Evolutionary conservation across 2,888 invertebrate genomes (phyloP).

Genomic region (Lottia scabra): DNA sequence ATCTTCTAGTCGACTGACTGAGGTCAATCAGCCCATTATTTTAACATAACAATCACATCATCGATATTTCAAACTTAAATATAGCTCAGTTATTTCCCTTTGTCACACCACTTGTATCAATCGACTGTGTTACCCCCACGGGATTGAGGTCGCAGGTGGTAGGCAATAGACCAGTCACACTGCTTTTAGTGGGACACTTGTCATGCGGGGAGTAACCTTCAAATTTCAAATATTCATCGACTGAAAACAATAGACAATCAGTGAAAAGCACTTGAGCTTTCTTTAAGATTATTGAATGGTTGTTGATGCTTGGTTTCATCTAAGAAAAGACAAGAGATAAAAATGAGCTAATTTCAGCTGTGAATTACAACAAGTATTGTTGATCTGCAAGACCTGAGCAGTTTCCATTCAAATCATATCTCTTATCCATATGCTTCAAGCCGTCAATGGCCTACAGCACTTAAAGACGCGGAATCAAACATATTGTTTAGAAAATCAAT

Average conservation of each 20-base stretch:
- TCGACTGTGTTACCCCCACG: background rate
- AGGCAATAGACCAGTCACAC: background rate
- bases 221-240: background rate
- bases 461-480: conserved; percentile 1
- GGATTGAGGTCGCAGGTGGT: conserved; percentile 3
- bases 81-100: background rate
- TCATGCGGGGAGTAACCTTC: conserved; percentile 1
- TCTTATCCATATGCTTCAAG: conserved; percentile 2
- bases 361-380: background rate
- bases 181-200: background rate
- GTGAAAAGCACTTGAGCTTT: background rate
- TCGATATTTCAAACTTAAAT: conserved; percentile 1
- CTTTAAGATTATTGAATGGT: background rate
- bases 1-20: background rate
- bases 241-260: background rate
- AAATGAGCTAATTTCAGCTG: conserved; percentile 7
- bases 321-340: background rate
- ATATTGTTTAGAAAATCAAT: conserved; percentile 6
- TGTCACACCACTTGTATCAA: background rate
- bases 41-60: conserved; percentile 3
- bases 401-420: background rate
- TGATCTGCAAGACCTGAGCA: background rate
- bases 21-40: background rate
- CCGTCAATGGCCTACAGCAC: background rate
- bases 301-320: background rate